Conservation (phyloP, 1,140 invertebrate genomes). For the Lamellibrachia luymesi region DNA sequence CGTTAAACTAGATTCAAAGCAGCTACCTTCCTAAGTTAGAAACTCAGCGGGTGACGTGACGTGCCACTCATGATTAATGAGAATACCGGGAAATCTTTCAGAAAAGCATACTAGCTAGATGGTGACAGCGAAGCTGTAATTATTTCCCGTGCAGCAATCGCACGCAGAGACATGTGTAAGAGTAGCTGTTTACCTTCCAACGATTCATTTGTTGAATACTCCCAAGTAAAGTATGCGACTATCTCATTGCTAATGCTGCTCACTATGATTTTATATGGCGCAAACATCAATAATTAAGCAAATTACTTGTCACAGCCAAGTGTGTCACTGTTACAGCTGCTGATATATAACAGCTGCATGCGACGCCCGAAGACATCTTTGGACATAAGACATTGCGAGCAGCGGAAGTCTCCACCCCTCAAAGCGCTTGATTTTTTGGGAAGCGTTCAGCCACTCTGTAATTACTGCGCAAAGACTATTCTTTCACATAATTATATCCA, state of each 20-base stretch:
- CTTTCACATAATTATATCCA: too few relatives aligned
- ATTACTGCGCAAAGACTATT: too few relatives aligned
- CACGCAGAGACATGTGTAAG: slow-evolving; percentile 1
- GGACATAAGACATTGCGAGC: not conserved
- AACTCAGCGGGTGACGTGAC: too few relatives aligned
- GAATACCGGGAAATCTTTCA: too few relatives aligned
- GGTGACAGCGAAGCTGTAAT: not conserved
- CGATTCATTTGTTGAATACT: not conserved
- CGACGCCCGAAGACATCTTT: not conserved
- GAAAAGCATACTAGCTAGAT: too few relatives aligned
- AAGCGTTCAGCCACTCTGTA: too few relatives aligned
- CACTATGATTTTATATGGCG: slow-evolving; percentile 11
- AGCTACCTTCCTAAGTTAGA: too few relatives aligned
- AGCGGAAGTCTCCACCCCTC: not conserved
- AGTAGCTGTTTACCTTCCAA: not conserved
- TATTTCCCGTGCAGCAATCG: not conserved
- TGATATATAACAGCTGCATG: not conserved
- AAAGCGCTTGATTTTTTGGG: too few relatives aligned
- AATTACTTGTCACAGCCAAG: slow-evolving; percentile 6
- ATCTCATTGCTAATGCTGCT: not conserved
- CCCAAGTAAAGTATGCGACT: slow-evolving; percentile 7
- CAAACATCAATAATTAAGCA: not conserved
- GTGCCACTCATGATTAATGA: too few relatives aligned
- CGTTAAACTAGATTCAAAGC: too few relatives aligned
- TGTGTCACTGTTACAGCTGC: not conserved